Percentiles rank a stretch among this genome's conserved stretches.
phyloP scores from a whole-genome alignment of 2,113 vertebrate species.

The Tachysurus vachellii region DNA sequence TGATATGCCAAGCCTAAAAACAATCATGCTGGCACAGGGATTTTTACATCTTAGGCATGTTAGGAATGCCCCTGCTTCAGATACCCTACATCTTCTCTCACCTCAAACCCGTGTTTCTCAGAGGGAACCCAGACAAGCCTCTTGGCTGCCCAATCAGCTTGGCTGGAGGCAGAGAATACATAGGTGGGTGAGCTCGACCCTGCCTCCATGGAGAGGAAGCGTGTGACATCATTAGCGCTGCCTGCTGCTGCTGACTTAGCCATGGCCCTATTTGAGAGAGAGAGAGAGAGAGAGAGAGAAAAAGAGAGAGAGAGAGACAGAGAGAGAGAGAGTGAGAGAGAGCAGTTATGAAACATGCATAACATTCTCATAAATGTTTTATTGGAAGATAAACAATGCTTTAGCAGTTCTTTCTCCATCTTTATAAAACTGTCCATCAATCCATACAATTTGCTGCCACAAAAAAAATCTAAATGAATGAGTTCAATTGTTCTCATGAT shows the following conservation, averaged over 20 bases:
- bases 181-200: constrained; percentile 65
- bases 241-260: constrained; percentile 69
- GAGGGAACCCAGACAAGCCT: constrained; percentile 81
- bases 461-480: background rate
- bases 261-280: constrained; percentile 67
- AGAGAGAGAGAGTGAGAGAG: background rate
- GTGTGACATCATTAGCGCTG: constrained; percentile 72
- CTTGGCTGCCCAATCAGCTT: constrained; percentile 81
- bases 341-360: background rate
- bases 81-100: constrained; percentile 52
- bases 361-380: background rate
- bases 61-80: background rate
- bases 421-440: background rate
- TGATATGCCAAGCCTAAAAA: background rate
- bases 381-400: background rate
- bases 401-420: background rate
- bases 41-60: background rate
- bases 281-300: constrained; percentile 33
- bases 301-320: constrained; percentile 31
- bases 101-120: constrained; percentile 80
- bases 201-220: constrained; percentile 69
- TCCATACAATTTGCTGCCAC: background rate
- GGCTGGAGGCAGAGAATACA: constrained; percentile 72
- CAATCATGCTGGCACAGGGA: background rate
- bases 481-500: background rate